Evolutionary conservation across 2,888 invertebrate genomes (phyloP).

Genomic region (Drosophila barbarae): DNA sequence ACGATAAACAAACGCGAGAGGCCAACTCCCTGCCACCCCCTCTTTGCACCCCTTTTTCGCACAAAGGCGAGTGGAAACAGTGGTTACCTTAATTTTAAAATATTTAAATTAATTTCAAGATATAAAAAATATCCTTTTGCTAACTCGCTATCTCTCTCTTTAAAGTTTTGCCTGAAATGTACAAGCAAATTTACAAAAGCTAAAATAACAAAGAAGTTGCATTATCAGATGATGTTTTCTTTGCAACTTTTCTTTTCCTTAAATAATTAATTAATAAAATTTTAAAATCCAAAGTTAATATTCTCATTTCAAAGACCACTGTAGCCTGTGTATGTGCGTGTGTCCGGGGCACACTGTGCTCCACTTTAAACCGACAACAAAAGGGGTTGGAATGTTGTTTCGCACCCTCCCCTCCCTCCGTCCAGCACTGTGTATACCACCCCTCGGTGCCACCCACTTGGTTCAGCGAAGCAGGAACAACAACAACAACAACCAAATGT

Average conservation of each 20-base stretch:
- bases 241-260: no score
- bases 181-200: not conserved
- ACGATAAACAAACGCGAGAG: conserved; percentile 41
- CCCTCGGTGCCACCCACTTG: conserved; percentile 2
- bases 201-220: not conserved
- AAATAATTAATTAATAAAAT: not conserved
- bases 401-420: conserved; percentile 14
- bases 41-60: not conserved
- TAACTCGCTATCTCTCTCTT: no score
- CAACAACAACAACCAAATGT: conserved; percentile 45
- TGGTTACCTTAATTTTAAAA: not conserved
- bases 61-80: conserved; percentile 3
- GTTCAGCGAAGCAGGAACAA: conserved; percentile 5
- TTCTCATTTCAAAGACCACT: not conserved
- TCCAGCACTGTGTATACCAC: conserved; percentile 5
- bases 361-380: conserved; percentile 27
- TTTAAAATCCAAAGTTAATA: not conserved
- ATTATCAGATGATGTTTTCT: not conserved
- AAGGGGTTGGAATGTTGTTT: conserved; percentile 59
- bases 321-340: not conserved
- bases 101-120: not conserved
- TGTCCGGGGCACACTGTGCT: conserved; percentile 41
- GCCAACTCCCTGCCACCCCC: conserved; percentile 17
- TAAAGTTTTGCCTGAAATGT: not conserved
- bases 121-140: no score